These are phyloP conservation scores for Muscicapa comitata DNA, from an alignment of 2,797 vertebrate species.

Conservation along the genomic window DNA sequence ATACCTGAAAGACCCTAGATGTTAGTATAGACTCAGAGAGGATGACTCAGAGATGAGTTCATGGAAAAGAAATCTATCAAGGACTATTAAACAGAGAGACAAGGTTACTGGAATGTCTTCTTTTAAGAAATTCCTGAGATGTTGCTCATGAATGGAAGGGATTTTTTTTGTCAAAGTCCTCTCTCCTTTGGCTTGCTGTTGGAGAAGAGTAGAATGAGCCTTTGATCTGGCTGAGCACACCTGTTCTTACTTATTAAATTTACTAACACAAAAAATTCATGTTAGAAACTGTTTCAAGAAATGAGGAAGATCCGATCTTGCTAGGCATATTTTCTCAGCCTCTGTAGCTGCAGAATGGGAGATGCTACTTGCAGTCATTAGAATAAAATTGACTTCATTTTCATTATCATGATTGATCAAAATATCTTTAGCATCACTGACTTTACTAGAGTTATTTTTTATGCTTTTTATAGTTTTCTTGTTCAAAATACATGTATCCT, in stretches of 20 bases:
- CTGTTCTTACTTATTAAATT: neutral
- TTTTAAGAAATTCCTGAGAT: neutral
- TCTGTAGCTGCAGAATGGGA: neutral
- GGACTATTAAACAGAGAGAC: neutral
- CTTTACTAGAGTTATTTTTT: neutral
- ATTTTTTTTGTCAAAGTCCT: neutral
- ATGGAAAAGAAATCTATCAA: neutral
- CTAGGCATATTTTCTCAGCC: neutral
- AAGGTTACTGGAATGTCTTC: neutral
- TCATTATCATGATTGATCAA: neutral
- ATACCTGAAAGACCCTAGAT: neutral
- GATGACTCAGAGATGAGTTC: neutral
- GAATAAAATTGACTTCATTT: neutral
- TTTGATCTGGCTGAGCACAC: neutral
- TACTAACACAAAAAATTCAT: neutral
- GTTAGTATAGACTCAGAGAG: neutral
- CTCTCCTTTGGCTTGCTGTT: neutral
- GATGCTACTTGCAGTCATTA: neutral
- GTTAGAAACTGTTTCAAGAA: neutral
- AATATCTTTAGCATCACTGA: neutral
- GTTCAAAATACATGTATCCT: neutral
- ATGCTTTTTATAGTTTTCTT: neutral
- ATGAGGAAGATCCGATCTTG: fast-evolving
- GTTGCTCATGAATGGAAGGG: neutral
- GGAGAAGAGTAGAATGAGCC: neutral